Conservation (phyloP, 2,113 vertebrate species). For the Sterna hirundo region DNA sequence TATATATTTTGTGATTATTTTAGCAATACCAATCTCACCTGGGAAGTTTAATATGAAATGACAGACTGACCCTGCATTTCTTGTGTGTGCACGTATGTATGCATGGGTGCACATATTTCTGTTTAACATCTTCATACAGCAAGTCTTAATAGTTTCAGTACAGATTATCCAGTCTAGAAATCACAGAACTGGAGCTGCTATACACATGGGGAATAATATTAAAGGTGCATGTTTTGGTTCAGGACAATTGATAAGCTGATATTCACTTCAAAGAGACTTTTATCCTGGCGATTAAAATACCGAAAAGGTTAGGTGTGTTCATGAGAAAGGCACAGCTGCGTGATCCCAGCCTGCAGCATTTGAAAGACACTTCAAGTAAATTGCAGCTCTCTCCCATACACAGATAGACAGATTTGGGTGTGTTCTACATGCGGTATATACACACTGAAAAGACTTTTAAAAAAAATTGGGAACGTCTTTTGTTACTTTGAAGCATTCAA, state of each 20-base stretch:
- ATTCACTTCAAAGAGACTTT: conserved; percentile 21
- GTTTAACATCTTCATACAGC: neutral
- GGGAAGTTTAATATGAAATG: neutral
- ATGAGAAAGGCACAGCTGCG: conserved; percentile 54
- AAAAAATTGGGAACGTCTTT: neutral
- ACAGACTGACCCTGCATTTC: neutral
- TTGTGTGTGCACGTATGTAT: neutral
- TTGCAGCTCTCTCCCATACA: neutral
- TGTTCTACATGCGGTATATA: neutral
- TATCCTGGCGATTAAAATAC: neutral
- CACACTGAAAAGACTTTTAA: neutral
- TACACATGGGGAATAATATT: neutral
- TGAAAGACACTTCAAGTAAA: neutral
- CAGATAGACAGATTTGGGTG: neutral
- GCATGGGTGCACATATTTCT: neutral
- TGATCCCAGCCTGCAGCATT: neutral
- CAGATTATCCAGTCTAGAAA: neutral
- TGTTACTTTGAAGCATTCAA: neutral
- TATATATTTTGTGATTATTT: neutral
- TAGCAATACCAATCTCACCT: neutral
- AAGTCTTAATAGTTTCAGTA: neutral
- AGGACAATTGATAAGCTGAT: neutral
- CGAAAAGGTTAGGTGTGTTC: neutral
- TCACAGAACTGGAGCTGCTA: neutral
- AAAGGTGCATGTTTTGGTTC: neutral